Evolutionary conservation across 2,797 vertebrate genomes (phyloP), one percentile per base, ranked within the genome.

Genomic region (Lagorchestes hirsutus): DNA sequence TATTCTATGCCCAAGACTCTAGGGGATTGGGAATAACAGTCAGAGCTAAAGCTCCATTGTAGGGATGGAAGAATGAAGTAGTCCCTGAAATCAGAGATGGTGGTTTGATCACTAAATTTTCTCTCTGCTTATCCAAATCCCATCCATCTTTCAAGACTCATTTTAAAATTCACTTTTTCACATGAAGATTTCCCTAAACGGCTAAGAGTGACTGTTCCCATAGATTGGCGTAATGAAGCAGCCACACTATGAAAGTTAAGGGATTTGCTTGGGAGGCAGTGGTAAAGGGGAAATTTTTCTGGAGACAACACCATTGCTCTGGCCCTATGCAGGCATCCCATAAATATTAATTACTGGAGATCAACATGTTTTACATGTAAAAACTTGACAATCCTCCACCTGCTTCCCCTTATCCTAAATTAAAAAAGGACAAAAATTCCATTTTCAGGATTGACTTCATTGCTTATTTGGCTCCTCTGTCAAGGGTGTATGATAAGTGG

Each of bases 331-430:
- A 96, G 62, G 4, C 58, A 90, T 94, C 87, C 62, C 92, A 96
- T 92, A 96, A 82, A 97, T 67, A 92, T 95, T 95, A 95, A 94
- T 11, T 94, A 62, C 94, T 62, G 93, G 56, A 91, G 62, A 97
- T 95, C 91, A 92, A 95, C 58, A 95, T 94, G 92, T 93, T 96
- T 95, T 95, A 93, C 54, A 96, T 92, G 13, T 24, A 96, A 93
- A 40, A 40, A 97, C 91, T 52, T 94, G 93, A 87, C 40, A 92
- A 54, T 94, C 31, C 27, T 97, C 29, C 34, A 94, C 54, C 95
- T 96, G 56, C 52, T 24, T 22, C 22, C 74, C 9, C 22, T 82
- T 92, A 87, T 29, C 13, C 92, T 93, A 92, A 90, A 92, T 90
- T 95, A 58, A 82, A 58, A 94, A 93, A 95, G 40, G 67, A 92